Evolutionary conservation across 2,888 invertebrate species (phyloP).

Genomic region (Cephus nigrinus): DNA sequence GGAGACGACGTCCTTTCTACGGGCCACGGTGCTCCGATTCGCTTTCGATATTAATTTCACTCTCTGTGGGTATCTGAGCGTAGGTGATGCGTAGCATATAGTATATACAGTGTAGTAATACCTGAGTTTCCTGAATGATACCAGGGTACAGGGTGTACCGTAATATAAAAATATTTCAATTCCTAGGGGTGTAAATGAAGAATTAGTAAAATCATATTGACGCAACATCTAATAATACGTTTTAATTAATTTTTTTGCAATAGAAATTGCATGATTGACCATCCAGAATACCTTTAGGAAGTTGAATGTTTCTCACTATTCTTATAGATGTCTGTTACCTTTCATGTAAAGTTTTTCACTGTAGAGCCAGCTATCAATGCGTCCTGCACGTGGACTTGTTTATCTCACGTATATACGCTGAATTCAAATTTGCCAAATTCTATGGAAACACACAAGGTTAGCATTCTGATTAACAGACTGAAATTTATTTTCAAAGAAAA

Average conservation of each 20-base stretch:
- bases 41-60: constrained; percentile 24
- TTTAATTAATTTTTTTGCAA: not conserved
- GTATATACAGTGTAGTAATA: not conserved
- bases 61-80: not conserved
- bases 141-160: not conserved
- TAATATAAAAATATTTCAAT: not conserved
- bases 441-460: not conserved
- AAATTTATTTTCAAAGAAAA: not conserved
- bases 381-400: not conserved
- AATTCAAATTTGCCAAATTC: no score
- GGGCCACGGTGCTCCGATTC: constrained; percentile 10
- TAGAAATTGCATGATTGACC: not conserved
- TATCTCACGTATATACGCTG: no score
- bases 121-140: not conserved
- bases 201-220: not conserved
- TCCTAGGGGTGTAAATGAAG: not conserved
- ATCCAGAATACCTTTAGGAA: not conserved
- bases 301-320: not conserved
- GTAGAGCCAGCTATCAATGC: not conserved
- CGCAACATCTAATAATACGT: not conserved
- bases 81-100: not conserved
- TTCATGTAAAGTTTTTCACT: not conserved
- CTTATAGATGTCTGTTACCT: not conserved
- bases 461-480: not conserved
- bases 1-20: not conserved